Evolutionary conservation across 2,888 invertebrate species (phyloP), one percentile per base, ranked within the genome.

Genomic region (Entomobrya multifasciata): DNA sequence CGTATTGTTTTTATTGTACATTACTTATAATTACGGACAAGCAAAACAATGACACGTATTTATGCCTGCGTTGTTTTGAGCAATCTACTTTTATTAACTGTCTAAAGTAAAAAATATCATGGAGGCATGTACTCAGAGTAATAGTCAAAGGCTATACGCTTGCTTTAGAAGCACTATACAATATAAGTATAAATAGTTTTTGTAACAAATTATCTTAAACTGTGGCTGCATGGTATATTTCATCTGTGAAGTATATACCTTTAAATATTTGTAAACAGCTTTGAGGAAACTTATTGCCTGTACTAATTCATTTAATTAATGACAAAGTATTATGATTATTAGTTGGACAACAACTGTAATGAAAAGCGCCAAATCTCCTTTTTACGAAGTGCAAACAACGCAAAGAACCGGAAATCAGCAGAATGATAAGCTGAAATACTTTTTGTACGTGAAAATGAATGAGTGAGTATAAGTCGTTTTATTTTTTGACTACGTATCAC

Each of bases 281-380:
- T 55, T 30, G 27, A 30, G 20, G 15, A 25, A 8, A 15, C 1
- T 52, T 52, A 30, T 52, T 13, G 30, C 27, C 30, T 17, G 47
- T 55, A 85, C 78, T 79, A 62, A 72, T 41, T 85, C 84, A 84
- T 85, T 85, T 79, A 85, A 85, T 85, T 85, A 85, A 85, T 85
- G 85, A 78, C 62, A 85, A 85, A 79, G 72, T 74, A 85, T 79
- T 74, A 85, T 74, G 72, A 79, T 85, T 84, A 85, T 85, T 85
- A 85, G 85, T 30, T 13, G 70, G 44, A 70, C 52, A 72, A 79
- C 49, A 47, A 82, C 47, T 60, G 85, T 47, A 70, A 79, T 70
- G 72, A 72, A 85, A 79, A 47, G 74, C 44, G 52, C 36, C 60
- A 85, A 65, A 57, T 79, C 79, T 85, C 65, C 60, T 15, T n/a